A percentile compares a stretch with the other conserved stretches of the same genome.
These are phyloP conservation scores for Poecilus cupreus DNA, from an alignment of 2,888 invertebrate species.

Conservation along the genomic window DNA sequence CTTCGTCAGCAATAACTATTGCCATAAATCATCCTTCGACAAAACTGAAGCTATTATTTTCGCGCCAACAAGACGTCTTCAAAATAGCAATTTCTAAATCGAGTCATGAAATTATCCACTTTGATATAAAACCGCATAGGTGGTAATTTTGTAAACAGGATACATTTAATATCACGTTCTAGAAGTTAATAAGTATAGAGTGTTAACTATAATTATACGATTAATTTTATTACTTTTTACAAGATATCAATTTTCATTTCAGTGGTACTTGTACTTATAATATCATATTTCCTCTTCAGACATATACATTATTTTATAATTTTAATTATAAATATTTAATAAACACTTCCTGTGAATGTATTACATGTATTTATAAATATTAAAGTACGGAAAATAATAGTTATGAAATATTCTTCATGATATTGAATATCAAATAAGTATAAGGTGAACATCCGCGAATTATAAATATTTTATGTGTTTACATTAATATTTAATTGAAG, in stretches of 20 bases:
- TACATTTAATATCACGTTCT: not conserved
- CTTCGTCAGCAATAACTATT: not conserved
- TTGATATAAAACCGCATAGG: not conserved
- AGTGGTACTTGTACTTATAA: not conserved
- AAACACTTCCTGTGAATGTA: not conserved
- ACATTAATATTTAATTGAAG: not conserved
- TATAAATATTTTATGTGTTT: not conserved
- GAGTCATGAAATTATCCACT: not conserved
- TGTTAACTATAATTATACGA: not conserved
- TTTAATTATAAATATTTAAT: slow-evolving; percentile 26
- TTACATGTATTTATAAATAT: slow-evolving; percentile 23
- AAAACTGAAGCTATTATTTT: not conserved
- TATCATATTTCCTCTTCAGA: slow-evolving; percentile 28
- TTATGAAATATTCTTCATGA: not conserved
- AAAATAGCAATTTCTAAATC: not conserved
- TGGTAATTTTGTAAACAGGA: not conserved
- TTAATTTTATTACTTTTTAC: slow-evolving; percentile 27
- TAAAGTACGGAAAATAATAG: slow-evolving; percentile 13
- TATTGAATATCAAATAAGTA: slow-evolving; percentile 8
- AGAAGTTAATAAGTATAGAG: not conserved
- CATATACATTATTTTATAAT: not conserved
- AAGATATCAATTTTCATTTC: not conserved
- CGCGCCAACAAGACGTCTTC: slow-evolving; percentile 8
- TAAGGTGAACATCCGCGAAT: slow-evolving; percentile 13
- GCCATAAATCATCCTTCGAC: not conserved